A percentile compares a stretch with the other conserved stretches of the same genome.
Conservation (phyloP, 2,888 invertebrate species). For the Hirtodrosophila histrioides region DNA sequence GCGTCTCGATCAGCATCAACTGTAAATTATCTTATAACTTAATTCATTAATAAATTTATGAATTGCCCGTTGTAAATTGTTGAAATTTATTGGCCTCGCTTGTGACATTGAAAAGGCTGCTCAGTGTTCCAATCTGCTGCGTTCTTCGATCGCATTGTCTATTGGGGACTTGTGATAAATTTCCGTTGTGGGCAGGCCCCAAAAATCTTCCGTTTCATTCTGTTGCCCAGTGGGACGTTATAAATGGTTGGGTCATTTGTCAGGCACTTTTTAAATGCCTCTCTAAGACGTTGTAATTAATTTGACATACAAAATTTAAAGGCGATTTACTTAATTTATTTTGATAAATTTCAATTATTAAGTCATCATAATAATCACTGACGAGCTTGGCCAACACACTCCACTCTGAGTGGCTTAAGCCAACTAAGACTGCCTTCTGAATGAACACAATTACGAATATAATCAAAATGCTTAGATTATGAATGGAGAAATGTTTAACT, state of each 20-base stretch:
- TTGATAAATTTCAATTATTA: constrained; percentile 73
- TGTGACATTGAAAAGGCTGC: constrained; percentile 55
- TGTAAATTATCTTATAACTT: constrained; percentile 83
- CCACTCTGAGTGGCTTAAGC: constrained; percentile 1
- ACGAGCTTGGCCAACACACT: constrained; percentile 1
- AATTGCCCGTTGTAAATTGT: constrained; percentile 82
- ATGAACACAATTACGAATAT: constrained; percentile 38
- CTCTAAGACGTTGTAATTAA: constrained; percentile 64
- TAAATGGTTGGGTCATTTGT: constrained; percentile 58
- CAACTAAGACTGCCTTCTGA: constrained; percentile 30
- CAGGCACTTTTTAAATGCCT: constrained; percentile 56
- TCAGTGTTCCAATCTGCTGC: constrained; percentile 4
- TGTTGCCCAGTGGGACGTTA: constrained; percentile 36
- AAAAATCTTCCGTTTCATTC: constrained; percentile 24
- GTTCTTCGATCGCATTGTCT: constrained; percentile 46
- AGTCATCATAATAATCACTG: constrained; percentile 53
- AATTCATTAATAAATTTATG: constrained; percentile 84
- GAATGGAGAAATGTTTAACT: constrained; percentile 41
- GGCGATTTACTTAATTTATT: constrained; percentile 66
- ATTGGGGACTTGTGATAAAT: constrained; percentile 50
- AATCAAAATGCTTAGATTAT: constrained; percentile 23
- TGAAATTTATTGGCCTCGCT: constrained; percentile 72
- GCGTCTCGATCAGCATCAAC: constrained; percentile 68
- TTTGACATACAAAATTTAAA: constrained; percentile 63
- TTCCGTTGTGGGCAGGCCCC: constrained; percentile 48